Conservation (phyloP, 2,888 invertebrate species). For the Troides helena region DNA sequence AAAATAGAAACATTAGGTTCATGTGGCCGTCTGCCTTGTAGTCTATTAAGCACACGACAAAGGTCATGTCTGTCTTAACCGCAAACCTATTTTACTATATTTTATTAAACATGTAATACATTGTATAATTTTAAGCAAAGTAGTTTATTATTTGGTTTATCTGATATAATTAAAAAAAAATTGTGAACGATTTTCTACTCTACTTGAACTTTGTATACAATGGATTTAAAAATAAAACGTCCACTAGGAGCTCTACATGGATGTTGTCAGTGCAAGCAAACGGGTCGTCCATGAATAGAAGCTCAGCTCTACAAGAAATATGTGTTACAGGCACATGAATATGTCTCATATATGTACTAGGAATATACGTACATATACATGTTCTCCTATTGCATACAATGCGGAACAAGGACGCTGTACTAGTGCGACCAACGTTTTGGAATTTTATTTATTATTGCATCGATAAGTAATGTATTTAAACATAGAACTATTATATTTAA, state of each 20-base stretch:
- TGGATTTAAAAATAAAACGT: not conserved
- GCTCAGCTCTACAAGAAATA: slow-evolving; percentile 8
- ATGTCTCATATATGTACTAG: not conserved
- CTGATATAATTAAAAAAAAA: too few species aligned
- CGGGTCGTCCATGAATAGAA: slow-evolving; percentile 14
- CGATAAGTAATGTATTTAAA: not conserved
- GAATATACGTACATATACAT: slow-evolving; percentile 6
- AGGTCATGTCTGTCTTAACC: too few species aligned
- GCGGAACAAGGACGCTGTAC: slow-evolving; percentile 16
- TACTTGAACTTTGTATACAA: not conserved
- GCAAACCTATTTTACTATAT: too few species aligned
- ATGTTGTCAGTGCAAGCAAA: slow-evolving; percentile 16
- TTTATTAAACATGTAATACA: too few species aligned
- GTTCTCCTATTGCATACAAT: slow-evolving; percentile 19
- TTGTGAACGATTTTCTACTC: not conserved
- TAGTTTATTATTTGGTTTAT: too few species aligned
- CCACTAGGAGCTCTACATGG: not conserved
- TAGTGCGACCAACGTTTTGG: slow-evolving; percentile 15
- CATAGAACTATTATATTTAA: too few species aligned
- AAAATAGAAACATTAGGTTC: too few species aligned
- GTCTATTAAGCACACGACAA: too few species aligned
- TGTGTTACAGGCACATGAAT: slow-evolving; percentile 16
- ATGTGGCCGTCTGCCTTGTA: too few species aligned
- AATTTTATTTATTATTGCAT: not conserved
- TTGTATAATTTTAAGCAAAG: too few species aligned